A percentile compares a stretch with the other conserved stretches of the same genome.
Conservation (phyloP, 2,888 invertebrate species). For the Protonemura montana region DNA sequence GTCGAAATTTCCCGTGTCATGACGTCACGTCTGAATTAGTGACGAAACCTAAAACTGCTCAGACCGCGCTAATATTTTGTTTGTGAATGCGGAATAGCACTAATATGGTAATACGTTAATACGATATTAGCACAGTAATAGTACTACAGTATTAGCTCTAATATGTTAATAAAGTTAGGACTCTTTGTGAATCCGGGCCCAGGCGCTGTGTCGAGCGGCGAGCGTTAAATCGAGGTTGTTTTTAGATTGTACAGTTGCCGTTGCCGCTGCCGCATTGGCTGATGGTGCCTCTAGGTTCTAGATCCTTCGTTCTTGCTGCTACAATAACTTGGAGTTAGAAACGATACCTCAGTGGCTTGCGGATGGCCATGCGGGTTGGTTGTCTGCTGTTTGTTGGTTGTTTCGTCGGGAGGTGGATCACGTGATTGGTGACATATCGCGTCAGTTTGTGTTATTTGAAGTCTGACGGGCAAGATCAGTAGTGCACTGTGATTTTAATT, state of each 20-base stretch:
- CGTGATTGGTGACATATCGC: background rate
- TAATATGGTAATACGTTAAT: too few species aligned
- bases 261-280: background rate
- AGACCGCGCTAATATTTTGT: too few species aligned
- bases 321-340: background rate
- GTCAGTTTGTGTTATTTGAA: background rate
- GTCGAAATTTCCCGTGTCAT: too few species aligned
- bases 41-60: too few species aligned
- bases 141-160: too few species aligned
- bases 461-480: background rate
- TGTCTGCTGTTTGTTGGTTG: background rate
- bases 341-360: background rate
- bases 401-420: background rate
- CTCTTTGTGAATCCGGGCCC: too few species aligned
- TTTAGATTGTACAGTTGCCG: constrained; percentile 2
- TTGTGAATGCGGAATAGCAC: too few species aligned
- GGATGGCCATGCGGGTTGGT: background rate
- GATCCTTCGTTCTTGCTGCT: background rate
- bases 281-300: background rate
- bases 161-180: too few species aligned
- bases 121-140: too few species aligned
- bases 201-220: background rate
- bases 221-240: background rate
- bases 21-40: too few species aligned
- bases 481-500: background rate